A percentile compares a stretch with the other conserved stretches of the same genome.
These are phyloP conservation scores for Meloidogyne exigua DNA, from an alignment of 1,140 invertebrate species.

Conservation along the genomic window DNA sequence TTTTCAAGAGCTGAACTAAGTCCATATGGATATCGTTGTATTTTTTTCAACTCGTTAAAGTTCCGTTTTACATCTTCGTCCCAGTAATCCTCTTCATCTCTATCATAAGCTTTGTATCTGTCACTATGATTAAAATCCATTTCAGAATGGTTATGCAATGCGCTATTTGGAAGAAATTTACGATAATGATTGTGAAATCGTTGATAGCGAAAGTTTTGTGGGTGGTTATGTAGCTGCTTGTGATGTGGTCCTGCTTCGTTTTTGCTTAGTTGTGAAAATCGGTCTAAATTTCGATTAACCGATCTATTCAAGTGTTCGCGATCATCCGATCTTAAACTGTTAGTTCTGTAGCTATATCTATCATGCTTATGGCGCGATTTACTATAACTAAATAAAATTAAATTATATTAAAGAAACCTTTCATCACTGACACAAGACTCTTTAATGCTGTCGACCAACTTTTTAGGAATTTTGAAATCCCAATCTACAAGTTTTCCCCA, in stretches of 20 bases:
- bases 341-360: not conserved
- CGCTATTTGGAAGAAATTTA: not conserved
- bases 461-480: constrained; percentile 27
- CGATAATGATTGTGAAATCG: not conserved
- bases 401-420: not conserved
- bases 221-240: not conserved
- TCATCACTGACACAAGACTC: not conserved
- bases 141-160: not conserved
- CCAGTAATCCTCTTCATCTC: not conserved
- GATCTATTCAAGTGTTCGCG: not conserved
- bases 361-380: not conserved
- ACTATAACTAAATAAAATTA: not conserved
- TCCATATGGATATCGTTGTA: not conserved
- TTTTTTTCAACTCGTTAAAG: not conserved
- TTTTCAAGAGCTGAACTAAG: not conserved
- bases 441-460: constrained; percentile 2
- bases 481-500: constrained; percentile 22
- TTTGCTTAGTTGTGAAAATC: not conserved
- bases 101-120: not conserved
- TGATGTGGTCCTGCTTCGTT: not conserved
- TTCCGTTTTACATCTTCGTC: not conserved
- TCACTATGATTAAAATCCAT: not conserved
- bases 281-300: not conserved
- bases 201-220: not conserved
- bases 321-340: not conserved